Evolutionary conservation across 1,140 invertebrate genomes (phyloP).

Genomic region (Palaemon carinicauda): DNA sequence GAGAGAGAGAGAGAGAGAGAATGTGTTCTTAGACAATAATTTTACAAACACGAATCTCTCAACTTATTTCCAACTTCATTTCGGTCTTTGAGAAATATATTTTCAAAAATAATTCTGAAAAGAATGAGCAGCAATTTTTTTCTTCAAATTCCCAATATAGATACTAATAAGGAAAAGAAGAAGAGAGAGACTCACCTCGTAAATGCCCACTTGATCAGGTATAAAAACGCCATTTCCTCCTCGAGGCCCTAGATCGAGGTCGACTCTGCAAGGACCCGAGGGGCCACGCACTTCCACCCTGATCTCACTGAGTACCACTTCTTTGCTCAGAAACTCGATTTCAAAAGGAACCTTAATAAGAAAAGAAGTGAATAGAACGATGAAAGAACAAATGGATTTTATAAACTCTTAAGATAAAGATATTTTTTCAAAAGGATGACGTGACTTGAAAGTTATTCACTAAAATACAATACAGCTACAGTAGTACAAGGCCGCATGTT

Average conservation of each 20-base stretch:
- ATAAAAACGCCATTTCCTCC: slow-evolving; percentile 83
- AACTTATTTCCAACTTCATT: too few relatives aligned
- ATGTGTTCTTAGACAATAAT: not conserved
- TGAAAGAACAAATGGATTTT: not conserved
- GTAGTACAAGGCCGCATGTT: too few relatives aligned
- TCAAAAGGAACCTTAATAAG: slow-evolving; percentile 79
- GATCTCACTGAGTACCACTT: slow-evolving; percentile 80
- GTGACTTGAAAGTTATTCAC: too few relatives aligned
- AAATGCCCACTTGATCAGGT: slow-evolving; percentile 90
- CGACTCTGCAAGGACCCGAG: slow-evolving; percentile 71
- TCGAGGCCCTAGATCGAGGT: slow-evolving; percentile 73
- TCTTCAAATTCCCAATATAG: too few relatives aligned
- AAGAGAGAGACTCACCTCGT: slow-evolving; percentile 81
- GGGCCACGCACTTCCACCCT: slow-evolving; percentile 85
- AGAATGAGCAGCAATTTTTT: too few relatives aligned
- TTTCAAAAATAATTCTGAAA: too few relatives aligned
- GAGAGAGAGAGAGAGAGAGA: slow-evolving; percentile 10
- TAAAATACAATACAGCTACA: too few relatives aligned
- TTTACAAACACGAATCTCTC: too few relatives aligned
- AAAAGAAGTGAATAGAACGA: slow-evolving; percentile 41
- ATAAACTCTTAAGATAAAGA: not conserved
- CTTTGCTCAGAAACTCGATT: slow-evolving; percentile 79
- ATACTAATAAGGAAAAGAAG: not conserved
- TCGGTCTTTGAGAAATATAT: too few relatives aligned
- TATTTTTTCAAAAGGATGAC: not conserved